Conservation (phyloP, 1,140 invertebrate species). For the Drosophila fuyamai region DNA sequence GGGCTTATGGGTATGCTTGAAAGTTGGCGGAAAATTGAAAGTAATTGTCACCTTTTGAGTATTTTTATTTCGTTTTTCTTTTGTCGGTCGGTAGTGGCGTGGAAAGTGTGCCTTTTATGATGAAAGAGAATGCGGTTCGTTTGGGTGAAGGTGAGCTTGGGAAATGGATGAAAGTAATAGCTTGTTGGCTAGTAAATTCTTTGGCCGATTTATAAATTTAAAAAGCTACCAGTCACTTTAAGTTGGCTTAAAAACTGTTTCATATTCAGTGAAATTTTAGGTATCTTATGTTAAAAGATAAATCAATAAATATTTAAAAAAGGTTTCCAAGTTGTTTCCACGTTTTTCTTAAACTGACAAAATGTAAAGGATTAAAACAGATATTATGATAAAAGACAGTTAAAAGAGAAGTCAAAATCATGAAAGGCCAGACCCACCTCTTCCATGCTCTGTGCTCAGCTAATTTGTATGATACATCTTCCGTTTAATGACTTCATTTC, state of each 20-base stretch:
- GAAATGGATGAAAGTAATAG: slow-evolving; percentile 34
- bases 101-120: slow-evolving; percentile 52
- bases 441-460: slow-evolving; percentile 1
- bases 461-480: slow-evolving; percentile 33
- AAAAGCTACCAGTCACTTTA: background rate
- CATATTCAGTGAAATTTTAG: too few species aligned
- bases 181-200: slow-evolving; percentile 7
- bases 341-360: too few species aligned
- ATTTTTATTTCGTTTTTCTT: slow-evolving; percentile 40
- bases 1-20: slow-evolving; percentile 21
- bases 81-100: slow-evolving; percentile 19
- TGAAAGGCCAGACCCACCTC: slow-evolving; percentile 9
- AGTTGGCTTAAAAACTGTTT: background rate
- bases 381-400: background rate
- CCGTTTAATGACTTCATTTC: slow-evolving; percentile 50
- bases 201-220: background rate
- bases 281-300: too few species aligned
- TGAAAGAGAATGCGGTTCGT: slow-evolving; percentile 44
- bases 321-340: too few species aligned
- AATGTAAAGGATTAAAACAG: too few species aligned
- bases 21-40: slow-evolving; percentile 70
- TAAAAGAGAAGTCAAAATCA: slow-evolving; percentile 14
- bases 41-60: slow-evolving; percentile 77
- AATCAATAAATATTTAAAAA: background rate
- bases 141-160: slow-evolving; percentile 51